Base-by-base conservation (phyloP, 2,888 invertebrate genomes). In the Octonoba sinensis region DNA sequence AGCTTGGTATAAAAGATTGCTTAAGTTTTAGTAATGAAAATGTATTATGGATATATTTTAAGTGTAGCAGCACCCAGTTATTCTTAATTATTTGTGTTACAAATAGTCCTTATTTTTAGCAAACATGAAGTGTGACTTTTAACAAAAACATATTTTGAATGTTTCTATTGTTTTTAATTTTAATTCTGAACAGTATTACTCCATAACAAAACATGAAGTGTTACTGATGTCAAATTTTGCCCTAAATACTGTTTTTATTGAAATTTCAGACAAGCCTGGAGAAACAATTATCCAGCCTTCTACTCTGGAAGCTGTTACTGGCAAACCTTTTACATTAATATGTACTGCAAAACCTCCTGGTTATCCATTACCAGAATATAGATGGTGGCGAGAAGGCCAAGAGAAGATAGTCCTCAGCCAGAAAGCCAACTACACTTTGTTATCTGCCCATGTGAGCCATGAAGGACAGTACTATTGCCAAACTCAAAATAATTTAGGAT, bases 291-390 rank as follows among this genome's bases (percentile, higher is more conserved):
- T 86, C 54, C 66, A 78, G n/a, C 85, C 85, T 12, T 54, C 74
- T 15, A 83, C 84, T 54, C 83, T 85, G 3, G 83, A 85, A 56
- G 85, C 86, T 22, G 82, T 85, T 0, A 75, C 83, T 44, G 85
- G 85, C 12, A 83, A 75, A 62, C 74, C 85, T 94, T 1, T 95
- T 94, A 1, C 90, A 95, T 57, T 86, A 16, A 94, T 94, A 0
- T 96, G 96, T 87, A 93, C 93, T 57, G 95, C 96, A 0, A 93
- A 92, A 84, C 96, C 96, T 0, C 95, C 95, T 0, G 96, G 96
- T n/a, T 96, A 95, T 93, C 96, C 96, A 0, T 93, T 93, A 27
- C 95, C 96, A 0, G 93, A 94, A 87, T 96, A 93, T 89, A 86
- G 86, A 82, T 96, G 96, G 96, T 95, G 95, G 91, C 93, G 93